Conservation (phyloP, 2,888 invertebrate genomes). For the Rugalucina vietnamica region DNA sequence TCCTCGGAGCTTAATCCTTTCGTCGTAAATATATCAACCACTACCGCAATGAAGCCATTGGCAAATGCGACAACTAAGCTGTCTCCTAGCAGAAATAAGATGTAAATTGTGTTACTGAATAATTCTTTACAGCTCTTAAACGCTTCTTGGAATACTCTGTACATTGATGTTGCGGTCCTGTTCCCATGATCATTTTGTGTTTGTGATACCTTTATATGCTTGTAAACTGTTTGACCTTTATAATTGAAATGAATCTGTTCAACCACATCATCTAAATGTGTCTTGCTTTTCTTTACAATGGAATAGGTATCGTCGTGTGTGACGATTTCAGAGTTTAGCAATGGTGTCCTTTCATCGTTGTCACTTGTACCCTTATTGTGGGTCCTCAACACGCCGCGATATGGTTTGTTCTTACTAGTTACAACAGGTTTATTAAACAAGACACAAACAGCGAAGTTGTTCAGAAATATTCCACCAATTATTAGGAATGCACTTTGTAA, state of each 20-base stretch:
- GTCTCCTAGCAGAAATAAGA: neutral
- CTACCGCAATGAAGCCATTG: neutral
- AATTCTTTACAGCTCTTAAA: neutral
- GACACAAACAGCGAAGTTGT: neutral
- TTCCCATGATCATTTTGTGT: neutral
- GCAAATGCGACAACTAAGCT: neutral
- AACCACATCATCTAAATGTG: too few species aligned
- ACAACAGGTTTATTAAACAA: neutral
- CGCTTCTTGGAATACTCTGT: neutral
- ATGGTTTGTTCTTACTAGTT: too few species aligned
- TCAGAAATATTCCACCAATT: neutral
- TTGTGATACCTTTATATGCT: neutral
- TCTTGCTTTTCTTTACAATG: too few species aligned
- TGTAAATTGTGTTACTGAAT: neutral
- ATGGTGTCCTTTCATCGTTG: neutral
- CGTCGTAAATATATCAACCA: neutral
- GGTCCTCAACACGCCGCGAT: too few species aligned
- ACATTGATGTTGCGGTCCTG: neutral
- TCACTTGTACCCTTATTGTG: too few species aligned
- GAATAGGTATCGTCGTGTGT: too few species aligned
- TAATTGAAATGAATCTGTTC: neutral
- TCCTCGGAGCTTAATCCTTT: neutral
- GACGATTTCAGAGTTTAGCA: too few species aligned
- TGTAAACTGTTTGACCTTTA: neutral
- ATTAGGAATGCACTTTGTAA: neutral